Evolutionary conservation across 2,113 vertebrate genomes (phyloP), one percentile per base, ranked within the genome.

Genomic region (Gorsachius goisagi): DNA sequence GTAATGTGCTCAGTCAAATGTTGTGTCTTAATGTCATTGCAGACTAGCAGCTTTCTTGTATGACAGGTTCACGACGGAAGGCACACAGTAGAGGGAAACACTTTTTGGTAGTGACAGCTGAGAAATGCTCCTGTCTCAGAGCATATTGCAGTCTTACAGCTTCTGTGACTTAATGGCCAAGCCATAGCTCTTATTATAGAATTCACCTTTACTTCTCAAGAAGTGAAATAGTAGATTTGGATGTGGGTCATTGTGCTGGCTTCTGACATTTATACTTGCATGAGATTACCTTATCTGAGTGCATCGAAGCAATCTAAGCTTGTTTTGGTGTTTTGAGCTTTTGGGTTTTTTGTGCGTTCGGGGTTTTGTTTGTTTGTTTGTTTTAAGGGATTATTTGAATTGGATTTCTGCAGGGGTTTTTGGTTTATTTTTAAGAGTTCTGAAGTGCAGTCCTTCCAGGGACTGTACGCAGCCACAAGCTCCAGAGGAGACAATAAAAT

Each of bases 261-360:
- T 81, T 71, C 59, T 80, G 64, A 49, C 18, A 19, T 47, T 67
- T 76, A 18, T 58, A 5, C 20, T 32, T 72, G 26, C 28, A 30
- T 72, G 44, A 53, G 11, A 26, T 81, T 18, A 39, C 12, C 6
- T 45, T 66, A 33, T 19, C 10, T 28, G 41, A 52, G 15, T 24
- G 28, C 9, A 67, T 5, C n/a, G 76, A 76, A 89, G 17, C 44
- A 74, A 68, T 63, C 15, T 49, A 32, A 39, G 6, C 41, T 76
- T 66, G 26, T 20, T 62, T 24, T 21, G 6, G 24, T 53, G 9
- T 32, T 77, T 55, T 68, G 28, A 55, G 9, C 5, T 75, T 79
- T 26, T 2, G 8, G 3, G 1, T 0, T 0, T 5, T 15, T n/a
- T 55, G 9, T 33, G 50, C 9, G 5, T 56, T 78, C 63, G 27